phyloP scores from a whole-genome alignment of 2,113 vertebrate genomes.

The Toxotes chatareus region DNA sequence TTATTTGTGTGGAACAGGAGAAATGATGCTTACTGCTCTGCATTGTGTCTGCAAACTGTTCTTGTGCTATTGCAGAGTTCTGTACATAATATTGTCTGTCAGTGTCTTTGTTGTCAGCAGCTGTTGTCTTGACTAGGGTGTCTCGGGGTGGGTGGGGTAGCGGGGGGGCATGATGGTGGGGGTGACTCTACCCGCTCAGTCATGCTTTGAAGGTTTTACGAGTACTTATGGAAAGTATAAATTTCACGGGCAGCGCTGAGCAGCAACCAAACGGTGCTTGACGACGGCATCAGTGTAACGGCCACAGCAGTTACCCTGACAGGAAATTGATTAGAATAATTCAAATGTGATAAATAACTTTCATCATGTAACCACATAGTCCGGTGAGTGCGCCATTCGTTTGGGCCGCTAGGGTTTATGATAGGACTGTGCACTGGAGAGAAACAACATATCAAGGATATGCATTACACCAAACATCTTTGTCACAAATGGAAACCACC shows the following conservation, averaged over 20 bases:
- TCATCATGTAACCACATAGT: conserved; percentile 87
- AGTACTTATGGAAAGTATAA: conserved; percentile 85
- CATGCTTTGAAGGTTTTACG: conserved; percentile 89
- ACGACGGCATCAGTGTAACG: conserved; percentile 89
- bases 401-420: conserved; percentile 70
- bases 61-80: conserved; percentile 28
- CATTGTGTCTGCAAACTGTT: conserved; percentile 73
- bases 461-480: conserved; percentile 72
- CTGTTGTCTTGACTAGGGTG: conserved; percentile 54
- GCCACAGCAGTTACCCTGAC: conserved; percentile 93
- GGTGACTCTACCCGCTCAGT: conserved; percentile 85
- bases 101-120: conserved; percentile 60
- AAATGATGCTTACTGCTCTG: conserved; percentile 49
- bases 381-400: conserved; percentile 72
- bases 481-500: conserved; percentile 64
- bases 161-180: not conserved
- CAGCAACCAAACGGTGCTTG: conserved; percentile 91
- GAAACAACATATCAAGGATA: conserved; percentile 69
- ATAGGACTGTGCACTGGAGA: conserved; percentile 73
- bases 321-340: conserved; percentile 98
- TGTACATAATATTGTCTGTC: conserved; percentile 72
- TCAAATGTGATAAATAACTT: conserved; percentile 97
- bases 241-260: conserved; percentile 84
- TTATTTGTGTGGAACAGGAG: conserved; percentile 52
- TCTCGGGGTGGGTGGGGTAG: not conserved